Conservation (phyloP, 2,797 vertebrate species). For the Danio tinwini region DNA sequence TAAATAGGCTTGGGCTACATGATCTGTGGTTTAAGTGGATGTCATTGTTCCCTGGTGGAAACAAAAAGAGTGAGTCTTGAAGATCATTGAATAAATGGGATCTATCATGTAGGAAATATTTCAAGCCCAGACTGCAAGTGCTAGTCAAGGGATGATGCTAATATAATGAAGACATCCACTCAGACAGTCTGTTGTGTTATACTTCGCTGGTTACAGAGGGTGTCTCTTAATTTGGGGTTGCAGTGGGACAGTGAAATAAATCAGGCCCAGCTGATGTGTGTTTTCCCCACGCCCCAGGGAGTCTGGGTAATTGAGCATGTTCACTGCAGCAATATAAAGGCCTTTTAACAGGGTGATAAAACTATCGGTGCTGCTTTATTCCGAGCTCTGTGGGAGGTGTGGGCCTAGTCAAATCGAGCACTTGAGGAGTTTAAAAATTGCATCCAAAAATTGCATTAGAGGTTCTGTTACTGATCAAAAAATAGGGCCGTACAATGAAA, state of each 20-base stretch:
- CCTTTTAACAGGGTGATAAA: slow-evolving; percentile 73
- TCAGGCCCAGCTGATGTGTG: slow-evolving; percentile 81
- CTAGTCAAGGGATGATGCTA: slow-evolving; percentile 21
- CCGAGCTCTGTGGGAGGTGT: slow-evolving; percentile 49
- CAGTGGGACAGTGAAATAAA: slow-evolving; percentile 80
- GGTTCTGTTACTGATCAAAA: slow-evolving; percentile 34
- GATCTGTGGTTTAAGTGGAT: slow-evolving; percentile 41
- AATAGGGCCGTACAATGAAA: slow-evolving; percentile 14
- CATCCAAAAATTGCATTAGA: slow-evolving; percentile 16
- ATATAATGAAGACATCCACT: slow-evolving; percentile 47
- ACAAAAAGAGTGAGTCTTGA: slow-evolving; percentile 22
- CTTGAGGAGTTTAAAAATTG: slow-evolving; percentile 18
- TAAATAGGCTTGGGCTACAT: slow-evolving; percentile 37
- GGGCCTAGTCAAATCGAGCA: slow-evolving; percentile 35
- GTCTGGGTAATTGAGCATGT: slow-evolving; percentile 83
- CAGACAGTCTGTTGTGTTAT: slow-evolving; percentile 37
- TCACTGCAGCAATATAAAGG: slow-evolving; percentile 78
- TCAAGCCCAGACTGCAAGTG: slow-evolving; percentile 11
- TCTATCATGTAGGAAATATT: slow-evolving; percentile 25
- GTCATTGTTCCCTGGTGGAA: slow-evolving; percentile 10
- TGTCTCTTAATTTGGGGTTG: slow-evolving; percentile 73
- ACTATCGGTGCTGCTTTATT: slow-evolving; percentile 54
- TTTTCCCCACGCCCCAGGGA: slow-evolving; percentile 77
- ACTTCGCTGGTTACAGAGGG: slow-evolving; percentile 35
- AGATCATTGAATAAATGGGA: slow-evolving; percentile 36